phyloP scores from a whole-genome alignment of 2,888 invertebrate species.

The Diloba caeruleocephala region DNA sequence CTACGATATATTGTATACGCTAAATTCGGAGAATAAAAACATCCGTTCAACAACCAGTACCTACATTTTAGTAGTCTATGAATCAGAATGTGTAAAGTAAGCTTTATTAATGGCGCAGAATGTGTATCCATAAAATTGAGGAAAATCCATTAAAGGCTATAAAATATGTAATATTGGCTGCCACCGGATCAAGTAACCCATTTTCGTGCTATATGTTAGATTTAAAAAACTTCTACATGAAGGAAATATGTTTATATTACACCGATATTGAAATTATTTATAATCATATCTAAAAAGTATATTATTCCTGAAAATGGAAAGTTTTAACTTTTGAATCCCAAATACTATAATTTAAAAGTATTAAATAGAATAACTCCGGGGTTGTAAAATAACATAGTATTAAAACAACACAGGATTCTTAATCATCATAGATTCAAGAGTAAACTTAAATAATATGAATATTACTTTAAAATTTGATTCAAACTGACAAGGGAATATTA shows the following conservation, averaged over 20 bases:
- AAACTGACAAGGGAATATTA: conserved; percentile 66
- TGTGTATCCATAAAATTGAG: conserved; percentile 20
- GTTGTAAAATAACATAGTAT: conserved; percentile 17
- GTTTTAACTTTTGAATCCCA: too few relatives aligned
- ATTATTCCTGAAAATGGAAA: too few relatives aligned
- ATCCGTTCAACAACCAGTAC: too few relatives aligned
- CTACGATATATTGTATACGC: too few relatives aligned
- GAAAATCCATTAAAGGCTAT: conserved; percentile 37
- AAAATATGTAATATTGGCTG: conserved; percentile 33
- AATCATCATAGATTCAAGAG: conserved; percentile 42
- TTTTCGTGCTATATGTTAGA: conserved; percentile 19
- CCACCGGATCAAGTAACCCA: conserved; percentile 19
- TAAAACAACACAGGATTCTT: conserved; percentile 17
- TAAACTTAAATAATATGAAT: conserved; percentile 57
- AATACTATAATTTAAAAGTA: too few relatives aligned
- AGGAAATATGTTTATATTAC: too few relatives aligned
- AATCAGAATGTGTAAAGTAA: conserved; percentile 11
- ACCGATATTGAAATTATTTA: too few relatives aligned
- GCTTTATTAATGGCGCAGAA: conserved; percentile 23
- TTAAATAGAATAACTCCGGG: too few relatives aligned
- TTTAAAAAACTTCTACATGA: too few relatives aligned
- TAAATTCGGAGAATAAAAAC: too few relatives aligned
- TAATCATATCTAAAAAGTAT: too few relatives aligned
- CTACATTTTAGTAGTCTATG: neutral
- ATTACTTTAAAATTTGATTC: conserved; percentile 68